These are phyloP conservation scores for Aphelenchoides avenae DNA, from an alignment of 1,140 invertebrate genomes.

Conservation along the genomic window DNA sequence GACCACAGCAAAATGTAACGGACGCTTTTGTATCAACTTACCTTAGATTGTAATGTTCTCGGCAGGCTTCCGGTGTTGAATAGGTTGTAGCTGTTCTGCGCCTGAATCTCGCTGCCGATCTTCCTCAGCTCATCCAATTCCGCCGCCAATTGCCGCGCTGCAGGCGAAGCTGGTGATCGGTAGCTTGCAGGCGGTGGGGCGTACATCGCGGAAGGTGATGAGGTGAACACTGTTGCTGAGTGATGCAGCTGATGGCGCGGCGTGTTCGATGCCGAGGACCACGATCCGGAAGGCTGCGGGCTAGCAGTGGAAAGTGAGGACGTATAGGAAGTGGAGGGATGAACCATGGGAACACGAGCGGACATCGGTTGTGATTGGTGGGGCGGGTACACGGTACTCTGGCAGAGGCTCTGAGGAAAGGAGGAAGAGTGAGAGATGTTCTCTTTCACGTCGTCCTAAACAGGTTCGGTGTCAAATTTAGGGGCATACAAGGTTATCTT, in stretches of 20 bases:
- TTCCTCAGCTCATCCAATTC: constrained; percentile 55
- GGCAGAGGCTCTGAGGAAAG: constrained; percentile 51
- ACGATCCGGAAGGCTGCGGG: constrained; percentile 8
- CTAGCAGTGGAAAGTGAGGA: constrained; percentile 43
- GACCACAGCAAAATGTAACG: too few species aligned
- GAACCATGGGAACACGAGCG: constrained; percentile 15
- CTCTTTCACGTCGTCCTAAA: constrained; percentile 52
- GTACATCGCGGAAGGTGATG: too few species aligned
- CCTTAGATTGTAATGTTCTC: constrained; percentile 46
- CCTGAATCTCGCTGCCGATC: constrained; percentile 28
- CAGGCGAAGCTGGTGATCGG: constrained; percentile 50
- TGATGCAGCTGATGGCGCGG: not conserved
- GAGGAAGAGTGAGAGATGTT: constrained; percentile 56
- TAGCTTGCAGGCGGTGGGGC: constrained; percentile 24
- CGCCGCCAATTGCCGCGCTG: constrained; percentile 57
- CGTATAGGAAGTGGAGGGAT: constrained; percentile 53
- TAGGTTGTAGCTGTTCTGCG: constrained; percentile 23
- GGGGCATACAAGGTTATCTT: too few species aligned
- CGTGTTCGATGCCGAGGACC: constrained; percentile 2
- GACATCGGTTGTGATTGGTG: not conserved
- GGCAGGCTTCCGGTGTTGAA: constrained; percentile 51
- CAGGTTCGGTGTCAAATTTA: constrained; percentile 37
- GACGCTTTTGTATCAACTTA: constrained; percentile 15
- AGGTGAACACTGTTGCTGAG: too few species aligned
- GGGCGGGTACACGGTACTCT: constrained; percentile 2